A percentile compares a stretch with the other conserved stretches of the same genome.
These are phyloP conservation scores for Lacerta viridis DNA, from an alignment of 2,797 vertebrate genomes.

Conservation along the genomic window DNA sequence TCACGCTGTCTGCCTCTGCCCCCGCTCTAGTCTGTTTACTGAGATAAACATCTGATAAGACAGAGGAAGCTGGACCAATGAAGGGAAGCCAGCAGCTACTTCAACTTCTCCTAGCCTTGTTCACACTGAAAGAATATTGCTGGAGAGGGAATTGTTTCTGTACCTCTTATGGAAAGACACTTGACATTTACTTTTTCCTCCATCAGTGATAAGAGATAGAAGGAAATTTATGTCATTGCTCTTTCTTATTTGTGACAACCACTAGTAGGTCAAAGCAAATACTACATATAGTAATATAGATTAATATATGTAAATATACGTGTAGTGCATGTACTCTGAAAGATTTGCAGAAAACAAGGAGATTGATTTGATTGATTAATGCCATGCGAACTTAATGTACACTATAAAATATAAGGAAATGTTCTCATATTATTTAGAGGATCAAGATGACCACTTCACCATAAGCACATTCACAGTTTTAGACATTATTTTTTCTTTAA, in stretches of 20 bases:
- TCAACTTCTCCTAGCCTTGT: constrained; percentile 23
- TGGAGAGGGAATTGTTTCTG: constrained; percentile 51
- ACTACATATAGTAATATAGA: neutral
- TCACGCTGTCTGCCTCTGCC: constrained; percentile 59
- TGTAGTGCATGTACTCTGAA: constrained; percentile 40
- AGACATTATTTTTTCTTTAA: neutral
- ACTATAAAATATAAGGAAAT: constrained; percentile 7
- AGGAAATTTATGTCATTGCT: constrained; percentile 64
- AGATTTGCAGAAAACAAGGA: constrained; percentile 62
- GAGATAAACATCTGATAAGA: constrained; percentile 80
- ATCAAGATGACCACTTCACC: neutral
- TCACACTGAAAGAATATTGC: constrained; percentile 28
- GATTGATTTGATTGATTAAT: constrained; percentile 32
- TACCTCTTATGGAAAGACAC: constrained; percentile 55
- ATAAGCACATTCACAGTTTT: neutral
- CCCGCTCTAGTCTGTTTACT: constrained; percentile 67
- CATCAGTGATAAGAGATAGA: constrained; percentile 39
- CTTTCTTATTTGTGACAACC: constrained; percentile 66
- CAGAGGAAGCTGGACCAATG: constrained; percentile 70
- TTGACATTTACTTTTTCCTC: constrained; percentile 55
- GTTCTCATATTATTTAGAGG: neutral
- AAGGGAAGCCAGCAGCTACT: constrained; percentile 67
- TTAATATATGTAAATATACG: constrained; percentile 18
- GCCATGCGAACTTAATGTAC: constrained; percentile 17
- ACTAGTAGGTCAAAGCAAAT: constrained; percentile 30